These are phyloP conservation scores for Urosaurus nigricauda DNA, from an alignment of 2,797 vertebrate species.

Conservation along the genomic window DNA sequence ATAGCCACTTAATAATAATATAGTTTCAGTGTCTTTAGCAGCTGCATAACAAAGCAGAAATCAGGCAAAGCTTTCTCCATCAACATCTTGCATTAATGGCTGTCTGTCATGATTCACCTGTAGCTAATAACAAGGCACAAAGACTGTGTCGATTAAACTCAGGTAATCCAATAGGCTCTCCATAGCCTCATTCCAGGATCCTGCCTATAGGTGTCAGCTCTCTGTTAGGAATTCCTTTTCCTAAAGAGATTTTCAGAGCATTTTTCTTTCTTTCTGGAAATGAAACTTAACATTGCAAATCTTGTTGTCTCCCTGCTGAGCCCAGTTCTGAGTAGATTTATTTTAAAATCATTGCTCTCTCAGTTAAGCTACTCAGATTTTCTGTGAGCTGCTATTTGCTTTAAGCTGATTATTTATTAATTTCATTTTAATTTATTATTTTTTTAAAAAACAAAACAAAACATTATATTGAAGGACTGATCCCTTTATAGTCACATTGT, in stretches of 20 bases:
- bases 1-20: not conserved
- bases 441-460: not conserved
- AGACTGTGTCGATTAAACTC: not conserved
- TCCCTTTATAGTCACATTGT: not conserved
- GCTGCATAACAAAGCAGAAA: not conserved
- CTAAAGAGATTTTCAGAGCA: not conserved
- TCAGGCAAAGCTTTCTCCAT: not conserved
- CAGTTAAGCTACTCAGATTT: not conserved
- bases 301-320: not conserved
- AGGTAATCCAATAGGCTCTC: not conserved
- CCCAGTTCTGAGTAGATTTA: not conserved
- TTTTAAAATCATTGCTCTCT: not conserved
- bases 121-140: not conserved
- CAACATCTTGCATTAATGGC: not conserved
- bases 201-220: not conserved
- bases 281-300: not conserved
- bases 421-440: not conserved
- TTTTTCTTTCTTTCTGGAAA: not conserved
- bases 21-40: not conserved
- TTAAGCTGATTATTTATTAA: conserved; percentile 24
- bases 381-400: not conserved
- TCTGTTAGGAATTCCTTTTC: not conserved
- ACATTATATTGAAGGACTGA: not conserved
- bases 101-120: not conserved
- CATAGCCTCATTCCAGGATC: not conserved